Base-by-base conservation (phyloP, 92 coral and sea anemone species). In the Virgularia gustaviana region DNA sequence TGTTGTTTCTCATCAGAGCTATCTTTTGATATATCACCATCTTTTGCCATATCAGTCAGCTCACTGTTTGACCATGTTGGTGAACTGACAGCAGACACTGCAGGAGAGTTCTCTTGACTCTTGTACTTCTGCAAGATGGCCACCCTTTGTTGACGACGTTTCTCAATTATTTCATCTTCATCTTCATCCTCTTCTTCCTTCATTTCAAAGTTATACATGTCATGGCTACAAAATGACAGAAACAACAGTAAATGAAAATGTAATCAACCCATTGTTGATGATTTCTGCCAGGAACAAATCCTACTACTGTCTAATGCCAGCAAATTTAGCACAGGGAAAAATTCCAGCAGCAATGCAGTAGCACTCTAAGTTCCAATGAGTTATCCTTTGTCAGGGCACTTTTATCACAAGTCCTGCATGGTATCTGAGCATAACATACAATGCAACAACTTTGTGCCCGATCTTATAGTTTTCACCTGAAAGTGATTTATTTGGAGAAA, bases 191-290 rank as follows among this genome's bases (percentile, higher is more conserved):
- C 90, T n/a, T n/a, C n/a, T 36, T 88, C 95, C 47, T 84, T 91
- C 90, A 92, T 78, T 63, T 86, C 96, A 84, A 92, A 92, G 75
- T 89, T 84, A 64, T 88, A 86, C 63, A 92, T 52, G 58, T 92
- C 98, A 77, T 77, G 85, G 77, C 98, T 92, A 18, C 10, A 35
- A 31, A 36, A 19, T 29, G 2, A 9, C 20, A 35, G 18, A 62
- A 2, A 1, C 11, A 29, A 3, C 9, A 29, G 18, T 30, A 57
- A 39, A 39, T 63, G 10, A 34, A 15, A 63, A 20, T 10, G 53
- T 13, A 36, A 18, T n/a, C n/a, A 56, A 56, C 63, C n/a, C n/a
- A n/a, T n/a, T n/a, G n/a, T 49, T 16, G n/a, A 49, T 16, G 23
- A 49, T 6, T 49, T 5, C 23, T 5, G n/a, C 8, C 3, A 16